These are phyloP conservation scores for Micropoecilia bifurca DNA, from an alignment of 2,797 vertebrate species.

Conservation along the genomic window DNA sequence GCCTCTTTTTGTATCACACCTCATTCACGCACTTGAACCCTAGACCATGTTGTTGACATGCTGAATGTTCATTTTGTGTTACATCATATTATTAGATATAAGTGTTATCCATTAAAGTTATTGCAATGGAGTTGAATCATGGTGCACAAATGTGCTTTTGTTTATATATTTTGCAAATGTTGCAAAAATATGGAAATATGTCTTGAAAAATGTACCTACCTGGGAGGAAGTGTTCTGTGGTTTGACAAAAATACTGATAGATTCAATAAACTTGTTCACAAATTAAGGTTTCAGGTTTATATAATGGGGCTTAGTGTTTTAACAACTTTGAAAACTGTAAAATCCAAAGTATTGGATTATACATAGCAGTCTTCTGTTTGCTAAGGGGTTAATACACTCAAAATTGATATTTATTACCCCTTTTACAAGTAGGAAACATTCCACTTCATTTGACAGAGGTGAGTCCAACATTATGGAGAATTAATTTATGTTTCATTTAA, in stretches of 20 bases:
- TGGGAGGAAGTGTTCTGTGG: not conserved
- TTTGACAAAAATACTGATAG: not conserved
- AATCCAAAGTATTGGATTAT: not conserved
- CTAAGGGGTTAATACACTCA: not conserved
- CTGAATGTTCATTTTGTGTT: not conserved
- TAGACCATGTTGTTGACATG: not conserved
- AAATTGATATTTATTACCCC: conserved; percentile 22
- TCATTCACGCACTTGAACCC: not conserved
- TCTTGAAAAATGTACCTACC: not conserved
- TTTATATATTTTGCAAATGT: not conserved
- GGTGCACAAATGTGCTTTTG: not conserved
- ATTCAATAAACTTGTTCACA: not conserved
- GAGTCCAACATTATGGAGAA: conserved; percentile 14
- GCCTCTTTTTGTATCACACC: no score
- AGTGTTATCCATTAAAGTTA: not conserved
- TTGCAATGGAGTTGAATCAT: not conserved
- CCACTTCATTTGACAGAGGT: conserved; percentile 40
- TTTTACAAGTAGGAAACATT: conserved; percentile 17
- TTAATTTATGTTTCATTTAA: conserved; percentile 52
- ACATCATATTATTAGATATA: not conserved
- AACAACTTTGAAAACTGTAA: not conserved
- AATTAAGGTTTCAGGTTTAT: not conserved
- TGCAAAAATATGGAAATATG: not conserved
- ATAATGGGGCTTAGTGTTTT: not conserved
- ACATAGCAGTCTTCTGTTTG: not conserved